Evolutionary conservation across 2,797 vertebrate species (phyloP).

Genomic region (Cirrhinus mrigala): DNA sequence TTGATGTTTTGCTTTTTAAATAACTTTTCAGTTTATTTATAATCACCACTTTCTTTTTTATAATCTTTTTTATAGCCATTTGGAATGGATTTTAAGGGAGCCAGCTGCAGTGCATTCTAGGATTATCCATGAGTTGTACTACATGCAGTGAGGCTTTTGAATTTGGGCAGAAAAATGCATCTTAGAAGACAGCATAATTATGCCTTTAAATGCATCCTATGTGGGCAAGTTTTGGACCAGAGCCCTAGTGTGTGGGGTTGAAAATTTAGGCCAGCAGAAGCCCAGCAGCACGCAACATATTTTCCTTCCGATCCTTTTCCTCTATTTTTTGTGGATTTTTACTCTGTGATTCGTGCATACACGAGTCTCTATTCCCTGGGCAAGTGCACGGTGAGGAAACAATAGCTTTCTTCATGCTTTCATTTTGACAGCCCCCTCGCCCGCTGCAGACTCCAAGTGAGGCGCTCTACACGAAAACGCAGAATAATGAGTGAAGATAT

Average conservation of each 20-base stretch:
- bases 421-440: conserved; percentile 71
- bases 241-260: conserved; percentile 10
- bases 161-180: not conserved
- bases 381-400: conserved; percentile 64
- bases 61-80: not conserved
- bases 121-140: not conserved
- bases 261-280: conserved; percentile 49
- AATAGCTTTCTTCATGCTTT: conserved; percentile 64
- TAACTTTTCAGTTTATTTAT: not conserved
- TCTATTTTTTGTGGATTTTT: conserved; percentile 59
- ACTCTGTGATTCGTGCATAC: conserved; percentile 63
- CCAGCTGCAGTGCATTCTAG: not conserved
- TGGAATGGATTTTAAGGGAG: not conserved
- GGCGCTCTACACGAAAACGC: conserved; percentile 66
- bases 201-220: conserved; percentile 13
- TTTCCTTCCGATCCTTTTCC: conserved; percentile 29
- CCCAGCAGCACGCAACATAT: conserved; percentile 49
- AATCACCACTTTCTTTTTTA: not conserved
- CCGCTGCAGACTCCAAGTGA: conserved; percentile 70
- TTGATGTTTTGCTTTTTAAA: not conserved
- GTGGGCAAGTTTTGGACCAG: conserved; percentile 25
- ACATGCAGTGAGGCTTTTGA: not conserved
- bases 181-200: conserved; percentile 18
- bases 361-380: conserved; percentile 64
- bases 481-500: conserved; percentile 78